phyloP scores from a whole-genome alignment of 1,140 invertebrate species.

The Mamestra configurata region DNA sequence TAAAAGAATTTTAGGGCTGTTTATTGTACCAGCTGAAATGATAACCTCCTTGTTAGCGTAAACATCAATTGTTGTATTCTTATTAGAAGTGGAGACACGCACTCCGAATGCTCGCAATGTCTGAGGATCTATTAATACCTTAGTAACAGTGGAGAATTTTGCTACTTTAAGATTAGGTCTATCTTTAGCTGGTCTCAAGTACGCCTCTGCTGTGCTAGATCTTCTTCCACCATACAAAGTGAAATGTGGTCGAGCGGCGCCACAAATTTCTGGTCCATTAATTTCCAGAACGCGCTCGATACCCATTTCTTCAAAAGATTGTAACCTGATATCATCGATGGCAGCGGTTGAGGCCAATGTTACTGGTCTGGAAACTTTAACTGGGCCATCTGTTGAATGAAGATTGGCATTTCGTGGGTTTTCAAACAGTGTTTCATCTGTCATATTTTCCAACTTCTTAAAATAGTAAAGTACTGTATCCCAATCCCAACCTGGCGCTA shows the following conservation, averaged over 20 bases:
- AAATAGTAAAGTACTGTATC: slow-evolving; percentile 88
- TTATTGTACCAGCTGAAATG: slow-evolving; percentile 90
- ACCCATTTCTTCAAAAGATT: slow-evolving; percentile 75
- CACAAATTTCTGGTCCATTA: slow-evolving; percentile 74
- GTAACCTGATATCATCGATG: slow-evolving; percentile 67
- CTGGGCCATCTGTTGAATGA: slow-evolving; percentile 75
- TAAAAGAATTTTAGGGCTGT: slow-evolving; percentile 91
- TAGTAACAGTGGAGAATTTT: slow-evolving; percentile 73
- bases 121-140: slow-evolving; percentile 90
- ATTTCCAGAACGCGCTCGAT: slow-evolving; percentile 71
- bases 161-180: slow-evolving; percentile 88
- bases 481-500: slow-evolving; percentile 93
- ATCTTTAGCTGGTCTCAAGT: slow-evolving; percentile 87
- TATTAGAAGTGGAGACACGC: slow-evolving; percentile 79
- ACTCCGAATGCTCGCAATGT: slow-evolving; percentile 90
- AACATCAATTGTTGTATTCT: slow-evolving; percentile 84
- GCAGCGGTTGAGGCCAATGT: slow-evolving; percentile 62
- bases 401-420: slow-evolving; percentile 66
- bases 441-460: slow-evolving; percentile 81
- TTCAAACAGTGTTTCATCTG: slow-evolving; percentile 66
- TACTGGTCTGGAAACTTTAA: slow-evolving; percentile 70
- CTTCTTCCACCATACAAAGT: slow-evolving; percentile 89
- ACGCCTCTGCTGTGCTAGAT: slow-evolving; percentile 90
- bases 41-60: slow-evolving; percentile 89
- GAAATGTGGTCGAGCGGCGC: slow-evolving; percentile 83